Evolutionary conservation across 2,797 vertebrate genomes (phyloP), one percentile per base, ranked within the genome.

Genomic region (Rhynchonycteris naso): DNA sequence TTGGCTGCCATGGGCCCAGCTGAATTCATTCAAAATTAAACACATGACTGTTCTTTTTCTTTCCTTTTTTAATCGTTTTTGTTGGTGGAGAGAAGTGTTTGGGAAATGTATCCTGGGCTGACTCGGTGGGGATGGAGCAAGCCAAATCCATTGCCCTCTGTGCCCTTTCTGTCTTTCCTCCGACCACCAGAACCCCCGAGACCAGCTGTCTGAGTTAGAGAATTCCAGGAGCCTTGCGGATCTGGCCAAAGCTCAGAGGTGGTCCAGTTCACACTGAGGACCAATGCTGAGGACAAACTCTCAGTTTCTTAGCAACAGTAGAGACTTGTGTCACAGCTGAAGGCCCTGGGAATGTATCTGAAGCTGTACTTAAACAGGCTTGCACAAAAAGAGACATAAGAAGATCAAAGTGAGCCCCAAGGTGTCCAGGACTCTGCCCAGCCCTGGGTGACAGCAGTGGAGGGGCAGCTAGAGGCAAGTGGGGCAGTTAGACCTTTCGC

Each of bases 1-100:
- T 28, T 9, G 30, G 30, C 30, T 92, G 50, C 14, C 8, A 18
- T 33, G 4, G 22, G 12, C 26, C 7, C 82, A 19, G 33, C 9
- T 35, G 47, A 85, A 68, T 47, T 94, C 47, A 65, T 59, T 95
- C 79, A 90, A 85, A 61, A 80, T 90, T 18, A 78, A 35, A 80
- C 5, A 21, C 47, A 15, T 80, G 4, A 47, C 13, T 30, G 7
- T 71, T 90, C n/a, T 81, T 80, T 56, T 30, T 22, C 66, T 50
- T 30, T 30, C 3, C 52, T 5, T 47, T 58, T 68, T 52, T 58
- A n/a, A 1, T 15, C 33, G 28, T 28, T 9, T 68, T 76, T 65
- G 30, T 80, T 92, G 33, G 5, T 76, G 7, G 58, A 22, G 2
- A 30, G 35, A 87, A 58, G 35, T 52, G 43, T n/a, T 72, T 90